These are phyloP conservation scores for Trichomycterus rosablanca DNA, from an alignment of 2,113 vertebrate species.

Conservation along the genomic window DNA sequence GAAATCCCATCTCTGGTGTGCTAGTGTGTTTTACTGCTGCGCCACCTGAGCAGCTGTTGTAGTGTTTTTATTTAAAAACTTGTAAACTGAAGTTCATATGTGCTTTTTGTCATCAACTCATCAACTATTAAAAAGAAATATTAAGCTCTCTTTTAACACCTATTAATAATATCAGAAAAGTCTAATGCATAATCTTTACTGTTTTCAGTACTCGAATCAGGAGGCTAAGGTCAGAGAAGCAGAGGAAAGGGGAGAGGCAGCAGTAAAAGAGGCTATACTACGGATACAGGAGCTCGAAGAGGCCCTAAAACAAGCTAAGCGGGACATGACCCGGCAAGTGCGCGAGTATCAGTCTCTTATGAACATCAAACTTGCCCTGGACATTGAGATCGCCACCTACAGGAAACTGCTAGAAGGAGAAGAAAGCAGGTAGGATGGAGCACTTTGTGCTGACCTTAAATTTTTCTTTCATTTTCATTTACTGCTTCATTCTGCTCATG, in stretches of 20 bases:
- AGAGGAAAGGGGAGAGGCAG: slow-evolving; percentile 20
- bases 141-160: too few relatives aligned
- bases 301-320: slow-evolving; percentile 35
- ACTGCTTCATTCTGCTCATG: too few relatives aligned
- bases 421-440: slow-evolving; percentile 26
- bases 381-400: slow-evolving; percentile 45
- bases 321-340: slow-evolving; percentile 34
- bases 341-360: slow-evolving; percentile 39
- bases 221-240: slow-evolving; percentile 18
- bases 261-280: slow-evolving; percentile 17
- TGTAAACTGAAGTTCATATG: background rate
- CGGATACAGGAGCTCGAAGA: slow-evolving; percentile 31
- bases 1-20: too few relatives aligned
- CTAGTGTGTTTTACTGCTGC: too few relatives aligned
- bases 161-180: too few relatives aligned
- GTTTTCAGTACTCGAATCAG: slow-evolving; percentile 13
- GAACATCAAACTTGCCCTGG: slow-evolving; percentile 43
- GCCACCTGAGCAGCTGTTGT: too few relatives aligned
- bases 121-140: too few relatives aligned
- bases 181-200: background rate
- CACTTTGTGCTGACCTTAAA: too few relatives aligned
- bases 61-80: too few relatives aligned
- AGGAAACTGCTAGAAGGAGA: slow-evolving; percentile 41
- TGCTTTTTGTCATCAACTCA: too few relatives aligned
- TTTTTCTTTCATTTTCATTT: too few relatives aligned